Base-by-base conservation (phyloP, 2,888 invertebrate species). In the Dioctria linearis region DNA sequence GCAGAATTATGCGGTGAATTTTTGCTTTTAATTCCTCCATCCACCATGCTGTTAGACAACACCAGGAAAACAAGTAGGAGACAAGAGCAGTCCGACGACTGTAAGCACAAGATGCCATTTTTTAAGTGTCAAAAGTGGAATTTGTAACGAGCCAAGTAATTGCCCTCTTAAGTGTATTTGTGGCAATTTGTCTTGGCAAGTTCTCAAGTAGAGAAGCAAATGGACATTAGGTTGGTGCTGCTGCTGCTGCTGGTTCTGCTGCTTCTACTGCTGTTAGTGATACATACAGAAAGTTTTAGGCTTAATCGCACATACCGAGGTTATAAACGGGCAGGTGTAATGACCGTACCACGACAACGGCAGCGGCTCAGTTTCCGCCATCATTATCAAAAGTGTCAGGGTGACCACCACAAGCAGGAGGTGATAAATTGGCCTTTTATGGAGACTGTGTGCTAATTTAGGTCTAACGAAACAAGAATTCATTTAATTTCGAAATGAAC, bases 121-220 rank as follows among this genome's bases (percentile, higher is more conserved):
- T 78, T 78, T 66, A 78, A 78, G 78, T 78, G 78, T 78, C 78
- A 78, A 66, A 78, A 78, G 57, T 54, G 54, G 78, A 78, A 78
- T 78, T 78, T 78, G 78, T 78, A 78, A 66, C 66, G 63, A 78
- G 66, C 65, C 63, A 42, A 49, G 65, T 65, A 65, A 65, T 78
- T 78, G 65, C 63, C 49, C 49, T 59, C 51, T 75, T 75, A 59
- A 51, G 61, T 57, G 57, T 59, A 61, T 61, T 75, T 43, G 69
- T 61, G 75, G 75, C 43, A 75, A 75, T 75, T 75, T 61, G 61
- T 75, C 75, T 57, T 61, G 13, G 59, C 40, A 25, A 37, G 37
- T 49, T 51, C 75, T 43, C 13, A 61, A 75, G 61, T 43, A 59
- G 59, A 37, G 57, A 6, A 57, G 65, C 37, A 39, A 65, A 40